These are phyloP conservation scores for Alces alces DNA, from an alignment of 2,113 vertebrate species.

Conservation along the genomic window DNA sequence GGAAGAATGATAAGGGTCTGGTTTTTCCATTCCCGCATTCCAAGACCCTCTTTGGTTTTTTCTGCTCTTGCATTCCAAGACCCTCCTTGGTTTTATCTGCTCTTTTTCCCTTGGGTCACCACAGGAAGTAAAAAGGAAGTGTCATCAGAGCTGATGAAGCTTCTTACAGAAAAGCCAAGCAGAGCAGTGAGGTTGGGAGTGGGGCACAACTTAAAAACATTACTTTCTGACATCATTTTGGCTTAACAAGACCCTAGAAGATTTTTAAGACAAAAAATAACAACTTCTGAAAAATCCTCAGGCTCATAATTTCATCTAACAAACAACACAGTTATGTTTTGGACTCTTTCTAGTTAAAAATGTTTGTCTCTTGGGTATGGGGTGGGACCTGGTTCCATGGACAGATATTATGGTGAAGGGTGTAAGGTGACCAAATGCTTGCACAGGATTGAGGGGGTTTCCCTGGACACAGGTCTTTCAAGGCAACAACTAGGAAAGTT, in stretches of 20 bases:
- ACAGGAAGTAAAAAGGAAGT: background rate
- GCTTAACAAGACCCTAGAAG: background rate
- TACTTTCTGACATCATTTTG: background rate
- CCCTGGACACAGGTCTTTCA: background rate
- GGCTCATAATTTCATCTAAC: background rate
- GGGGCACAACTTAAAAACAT: background rate
- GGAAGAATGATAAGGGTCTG: background rate
- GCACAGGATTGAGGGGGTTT: too few relatives aligned
- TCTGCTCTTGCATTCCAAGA: background rate
- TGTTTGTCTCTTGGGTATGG: background rate
- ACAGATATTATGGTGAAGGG: background rate
- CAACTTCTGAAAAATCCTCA: background rate
- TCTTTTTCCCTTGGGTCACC: background rate
- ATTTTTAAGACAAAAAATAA: background rate
- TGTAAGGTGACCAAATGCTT: too few relatives aligned
- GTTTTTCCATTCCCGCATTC: background rate
- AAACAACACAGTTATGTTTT: background rate
- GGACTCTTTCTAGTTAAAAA: background rate
- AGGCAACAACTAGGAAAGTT: too few relatives aligned
- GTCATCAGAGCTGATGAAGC: too few relatives aligned
- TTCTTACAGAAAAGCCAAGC: background rate
- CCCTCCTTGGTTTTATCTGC: background rate
- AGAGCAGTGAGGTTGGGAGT: accelerated
- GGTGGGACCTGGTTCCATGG: background rate
- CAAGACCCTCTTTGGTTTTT: background rate